Conservation (phyloP, 2,888 invertebrate species). For the Shargacucullia verbasci region DNA sequence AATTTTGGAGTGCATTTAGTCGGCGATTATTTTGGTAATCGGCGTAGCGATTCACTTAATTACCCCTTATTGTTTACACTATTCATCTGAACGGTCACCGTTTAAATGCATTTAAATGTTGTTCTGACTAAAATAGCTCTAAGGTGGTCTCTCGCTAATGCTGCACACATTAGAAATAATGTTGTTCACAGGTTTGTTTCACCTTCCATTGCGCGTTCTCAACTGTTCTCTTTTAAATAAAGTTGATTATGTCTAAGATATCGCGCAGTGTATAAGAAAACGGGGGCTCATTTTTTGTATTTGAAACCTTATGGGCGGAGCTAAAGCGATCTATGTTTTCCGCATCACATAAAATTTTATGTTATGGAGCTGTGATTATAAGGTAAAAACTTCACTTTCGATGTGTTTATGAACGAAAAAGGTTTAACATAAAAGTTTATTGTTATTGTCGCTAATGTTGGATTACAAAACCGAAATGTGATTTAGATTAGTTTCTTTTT, state of each 20-base stretch:
- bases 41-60: slow-evolving; percentile 76
- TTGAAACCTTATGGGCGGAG: slow-evolving; percentile 58
- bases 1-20: slow-evolving; percentile 78
- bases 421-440: slow-evolving; percentile 55
- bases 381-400: slow-evolving; percentile 37
- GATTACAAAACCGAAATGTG: slow-evolving; percentile 43
- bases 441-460: slow-evolving; percentile 55
- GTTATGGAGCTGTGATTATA: slow-evolving; percentile 59
- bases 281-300: slow-evolving; percentile 5
- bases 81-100: slow-evolving; percentile 67
- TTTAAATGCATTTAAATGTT: slow-evolving; percentile 72
- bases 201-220: slow-evolving; percentile 23
- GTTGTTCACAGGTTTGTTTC: slow-evolving; percentile 11
- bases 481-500: slow-evolving; percentile 27
- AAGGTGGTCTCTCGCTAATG: slow-evolving; percentile 62
- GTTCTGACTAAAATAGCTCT: slow-evolving; percentile 65
- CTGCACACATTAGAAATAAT: slow-evolving; percentile 25
- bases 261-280: slow-evolving; percentile 40
- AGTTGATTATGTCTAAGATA: neutral
- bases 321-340: slow-evolving; percentile 67
- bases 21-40: slow-evolving; percentile 76
- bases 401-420: slow-evolving; percentile 45
- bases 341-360: slow-evolving; percentile 71
- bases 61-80: slow-evolving; percentile 76
- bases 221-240: neutral